Evolutionary conservation across 1,140 invertebrate genomes (phyloP), one percentile per base, ranked within the genome.

Genomic region (Babylonia areolata): DNA sequence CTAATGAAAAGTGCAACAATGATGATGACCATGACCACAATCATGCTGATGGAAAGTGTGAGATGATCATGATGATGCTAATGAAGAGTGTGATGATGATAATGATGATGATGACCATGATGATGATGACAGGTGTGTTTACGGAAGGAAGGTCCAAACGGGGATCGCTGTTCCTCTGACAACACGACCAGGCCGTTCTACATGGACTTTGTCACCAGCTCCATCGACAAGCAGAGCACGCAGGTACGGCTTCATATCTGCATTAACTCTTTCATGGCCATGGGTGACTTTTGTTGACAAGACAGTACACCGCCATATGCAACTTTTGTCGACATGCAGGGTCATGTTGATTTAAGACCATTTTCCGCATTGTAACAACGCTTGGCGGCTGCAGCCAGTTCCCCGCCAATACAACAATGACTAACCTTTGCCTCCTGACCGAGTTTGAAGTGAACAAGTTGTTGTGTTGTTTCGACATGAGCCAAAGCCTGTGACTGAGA

Each of bases 41-140:
- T 33, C 6, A 75, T 75, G 35, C 6, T 75, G 35, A 75, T 75
- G 35, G 28, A 6, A 75, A 28, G n/a, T 33, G 35, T 75, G 35
- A 51, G 15, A 23, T 23, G 58, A 64, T 64, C 3, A 78, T 78
- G 40, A n/a, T 33, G 40, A 78, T 78, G 40, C 3, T 33, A 33
- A 78, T 64, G 58, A 64, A 12, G 58, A n/a, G 11, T 9, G 33
- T 78, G 40, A 33, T 33, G n/a, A 78, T 64, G 58, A 64, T 23
- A 28, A 78, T 78, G 40, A 78, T 78, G 33, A 78, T 23, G 40
- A 78, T 78, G 40, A 78, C 33, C 20, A 78, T 78, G 40, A 78
- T 28, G 40, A 78, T 78, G 40, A 35, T 78, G 3, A 33, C 40
- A 78, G 75, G 58, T 64, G 58, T 64, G 58, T 64, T 23, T 64